Evolutionary conservation across 1,140 invertebrate species (phyloP), one percentile per base, ranked within the genome.

Genomic region (Drosophila ironensis): DNA sequence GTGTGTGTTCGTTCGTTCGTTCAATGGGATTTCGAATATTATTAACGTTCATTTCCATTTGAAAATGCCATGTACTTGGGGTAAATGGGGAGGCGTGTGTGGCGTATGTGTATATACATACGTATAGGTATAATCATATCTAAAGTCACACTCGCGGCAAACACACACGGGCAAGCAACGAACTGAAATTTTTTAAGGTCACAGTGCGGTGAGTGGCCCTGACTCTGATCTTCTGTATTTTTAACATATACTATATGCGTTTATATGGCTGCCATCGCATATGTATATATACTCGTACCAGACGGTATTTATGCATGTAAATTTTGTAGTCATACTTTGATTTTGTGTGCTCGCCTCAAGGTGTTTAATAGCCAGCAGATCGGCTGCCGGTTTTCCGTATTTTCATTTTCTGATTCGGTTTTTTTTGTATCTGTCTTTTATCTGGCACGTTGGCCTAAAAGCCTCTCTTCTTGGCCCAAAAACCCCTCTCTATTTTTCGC

Each of bases 161-260:
- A 48, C 19, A 41, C 20, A 50, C 28, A 42, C 45, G 47, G 14
- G 42, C 40, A 35, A 41, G 27, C 48, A 50, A 59, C 53, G 46
- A 69, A 69, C 61, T 63, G 48, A 66, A 40, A 48, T 61, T 48
- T 51, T 37, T 51, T 80, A 84, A 84, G 78, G 80, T 84, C 78
- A 78, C 69, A 41, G 56, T 71, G 80, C 59, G 60, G 57, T 63
- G 60, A 59, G 22, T 66, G 80, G 30, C 78, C 78, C 78, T 84
- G 78, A 84, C 78, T 84, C 78, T 84, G 78, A 84, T 84, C 78
- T 84, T 84, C 80, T 84, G 80, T 86, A 69, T 72, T 73, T 73
- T 70, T 54, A 64, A 51, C 44, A 47, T 59, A 68, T 37, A 46
- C 3, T 50, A 48, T 60, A 54, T 69, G 16, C 59, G 60, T 67